Evolutionary conservation across 2,888 invertebrate genomes (phyloP).

Genomic region (Boloria selene): DNA sequence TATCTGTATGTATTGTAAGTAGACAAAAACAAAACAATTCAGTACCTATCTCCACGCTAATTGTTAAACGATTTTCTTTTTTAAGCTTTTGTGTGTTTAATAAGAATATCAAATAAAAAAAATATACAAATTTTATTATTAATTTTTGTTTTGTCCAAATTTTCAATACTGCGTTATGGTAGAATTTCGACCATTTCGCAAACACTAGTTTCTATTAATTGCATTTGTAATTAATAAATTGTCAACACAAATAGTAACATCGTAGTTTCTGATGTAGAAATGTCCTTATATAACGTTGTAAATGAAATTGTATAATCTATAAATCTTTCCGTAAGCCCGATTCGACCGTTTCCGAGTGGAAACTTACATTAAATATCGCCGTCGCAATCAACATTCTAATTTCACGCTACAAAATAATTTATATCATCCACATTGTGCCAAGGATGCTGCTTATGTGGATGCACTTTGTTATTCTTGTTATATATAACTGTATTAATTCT

Average conservation of each 20-base stretch:
- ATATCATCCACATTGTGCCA: slow-evolving; percentile 31
- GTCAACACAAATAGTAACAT: slow-evolving; percentile 8
- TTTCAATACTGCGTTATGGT: no score
- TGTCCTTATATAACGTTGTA: slow-evolving; percentile 5
- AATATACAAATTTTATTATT: no score
- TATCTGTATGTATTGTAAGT: no score
- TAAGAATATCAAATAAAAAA: no score
- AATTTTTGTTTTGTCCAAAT: no score
- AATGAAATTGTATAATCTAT: slow-evolving; percentile 24
- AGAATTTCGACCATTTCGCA: no score
- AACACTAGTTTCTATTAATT: no score
- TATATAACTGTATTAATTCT: not conserved
- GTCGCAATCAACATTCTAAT: slow-evolving; percentile 36
- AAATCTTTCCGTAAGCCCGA: slow-evolving; percentile 28
- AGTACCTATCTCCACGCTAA: no score
- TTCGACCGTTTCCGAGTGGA: slow-evolving; percentile 33
- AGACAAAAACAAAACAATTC: no score
- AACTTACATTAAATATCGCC: slow-evolving; percentile 30
- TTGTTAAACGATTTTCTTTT: no score
- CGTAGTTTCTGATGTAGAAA: slow-evolving; percentile 5
- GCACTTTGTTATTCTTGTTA: not conserved
- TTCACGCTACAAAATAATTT: slow-evolving; percentile 36
- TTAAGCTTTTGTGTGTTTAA: no score
- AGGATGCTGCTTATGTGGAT: slow-evolving; percentile 31
- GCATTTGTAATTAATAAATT: slow-evolving; percentile 3